Base-by-base conservation (phyloP, 2,888 invertebrate genomes). In the Rhagonycha fulva region DNA sequence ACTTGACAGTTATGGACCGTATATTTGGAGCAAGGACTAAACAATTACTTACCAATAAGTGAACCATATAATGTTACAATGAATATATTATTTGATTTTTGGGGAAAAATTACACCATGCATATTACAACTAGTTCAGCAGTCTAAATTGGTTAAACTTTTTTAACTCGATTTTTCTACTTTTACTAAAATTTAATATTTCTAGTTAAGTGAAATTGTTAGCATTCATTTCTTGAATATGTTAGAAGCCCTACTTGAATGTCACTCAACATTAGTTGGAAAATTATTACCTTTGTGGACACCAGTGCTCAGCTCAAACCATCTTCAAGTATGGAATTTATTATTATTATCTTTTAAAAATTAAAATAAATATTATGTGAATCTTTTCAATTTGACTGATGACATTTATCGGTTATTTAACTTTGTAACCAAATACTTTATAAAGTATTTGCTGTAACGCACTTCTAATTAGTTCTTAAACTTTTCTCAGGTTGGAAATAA, bases 41-140 rank as follows among this genome's bases (percentile, higher is more conserved):
- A 90, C 68, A 90, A 89, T 63, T 90, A 92, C 84, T 89, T 90
- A 81, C 94, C 92, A 80, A 93, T 91, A 85, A 90, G 91, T 60
- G 96, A 96, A 84, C 91, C 93, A 12, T 93, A 94, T 84, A 91
- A 93, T 83, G 89, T 93, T 12, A 93, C 94, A 0, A 91, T 94
- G 88, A 94, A 94, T 80, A 95, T 97, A 80, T 91, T 99, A 72
- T 93, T 98, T 82, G 98, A 99, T 89, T 99, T 99, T 91, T 99
- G 99, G 99, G 96, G 96, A 70, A 96, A 98, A 88, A 95, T 99
- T 7, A 98, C 99, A 61, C 99, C 99, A 0, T 96, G 95, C 78
- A 94, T 99, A 75, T 90, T 99, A 78, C 97, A 98, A 86, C 90
- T 99, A 75, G 93, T 99, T 60, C 94, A 95, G 11, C 95, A 96